Evolutionary conservation across 2,888 invertebrate species (phyloP).

Genomic region (Boloria euphrosyne): DNA sequence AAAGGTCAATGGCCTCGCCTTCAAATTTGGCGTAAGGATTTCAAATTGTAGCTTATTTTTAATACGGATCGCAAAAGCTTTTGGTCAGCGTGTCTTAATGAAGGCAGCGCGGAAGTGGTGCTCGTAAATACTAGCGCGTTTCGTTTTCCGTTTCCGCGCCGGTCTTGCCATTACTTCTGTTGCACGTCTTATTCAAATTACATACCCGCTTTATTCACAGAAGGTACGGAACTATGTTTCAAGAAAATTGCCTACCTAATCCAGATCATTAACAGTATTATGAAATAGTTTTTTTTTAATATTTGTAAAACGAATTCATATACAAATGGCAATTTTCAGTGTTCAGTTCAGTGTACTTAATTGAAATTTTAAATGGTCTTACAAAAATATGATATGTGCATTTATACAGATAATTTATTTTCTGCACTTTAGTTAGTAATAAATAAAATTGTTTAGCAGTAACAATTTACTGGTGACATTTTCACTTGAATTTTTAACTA

Average conservation of each 20-base stretch:
- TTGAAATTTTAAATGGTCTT: too few relatives aligned
- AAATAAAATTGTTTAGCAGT: too few relatives aligned
- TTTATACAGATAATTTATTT: too few relatives aligned
- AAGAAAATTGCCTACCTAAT: constrained; percentile 17
- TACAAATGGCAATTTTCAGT: too few relatives aligned
- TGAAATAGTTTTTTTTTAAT: background rate
- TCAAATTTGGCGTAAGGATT: too few relatives aligned
- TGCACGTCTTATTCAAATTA: constrained; percentile 74
- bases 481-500: too few relatives aligned
- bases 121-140: constrained; percentile 79
- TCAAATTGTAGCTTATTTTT: background rate
- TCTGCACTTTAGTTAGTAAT: too few relatives aligned
- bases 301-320: too few relatives aligned
- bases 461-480: too few relatives aligned
- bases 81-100: constrained; percentile 61
- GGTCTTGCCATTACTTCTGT: constrained; percentile 70
- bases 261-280: constrained; percentile 5
- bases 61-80: constrained; percentile 45
- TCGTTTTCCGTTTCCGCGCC: constrained; percentile 78
- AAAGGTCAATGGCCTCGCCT: too few relatives aligned
- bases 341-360: too few relatives aligned
- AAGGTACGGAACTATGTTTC: constrained; percentile 39
- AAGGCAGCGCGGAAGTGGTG: constrained; percentile 72
- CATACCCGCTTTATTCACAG: constrained; percentile 60
- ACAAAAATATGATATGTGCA: too few relatives aligned